Evolutionary conservation across 2,888 invertebrate genomes (phyloP).

Genomic region (Xylophagus ater): DNA sequence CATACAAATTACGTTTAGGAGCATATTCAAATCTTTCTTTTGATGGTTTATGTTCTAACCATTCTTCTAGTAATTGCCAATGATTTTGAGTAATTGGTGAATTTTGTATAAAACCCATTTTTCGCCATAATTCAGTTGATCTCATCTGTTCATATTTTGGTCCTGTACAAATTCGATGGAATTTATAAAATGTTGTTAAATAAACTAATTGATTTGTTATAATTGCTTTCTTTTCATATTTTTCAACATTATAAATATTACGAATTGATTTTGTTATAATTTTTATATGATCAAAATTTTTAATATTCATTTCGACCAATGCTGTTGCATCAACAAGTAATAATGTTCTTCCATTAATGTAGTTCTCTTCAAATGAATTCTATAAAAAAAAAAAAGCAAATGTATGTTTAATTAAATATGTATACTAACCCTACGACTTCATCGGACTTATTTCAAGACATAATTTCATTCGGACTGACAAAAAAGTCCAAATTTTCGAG

Average conservation of each 20-base stretch:
- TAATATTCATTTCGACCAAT: slow-evolving; percentile 41
- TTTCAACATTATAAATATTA: slow-evolving; percentile 38
- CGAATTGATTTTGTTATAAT: slow-evolving; percentile 34
- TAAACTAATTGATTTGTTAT: slow-evolving; percentile 40
- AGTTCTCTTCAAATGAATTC: slow-evolving; percentile 39
- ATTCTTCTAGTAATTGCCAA: slow-evolving; percentile 40
- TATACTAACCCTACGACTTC: too few species aligned
- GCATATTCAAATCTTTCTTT: slow-evolving; percentile 24
- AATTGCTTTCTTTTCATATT: slow-evolving; percentile 37
- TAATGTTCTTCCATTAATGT: slow-evolving; percentile 41
- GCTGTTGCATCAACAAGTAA: slow-evolving; percentile 42
- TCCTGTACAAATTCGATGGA: slow-evolving; percentile 44
- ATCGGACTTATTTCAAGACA: too few species aligned
- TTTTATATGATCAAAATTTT: slow-evolving; percentile 40
- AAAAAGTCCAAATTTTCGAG: too few species aligned
- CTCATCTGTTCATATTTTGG: slow-evolving; percentile 40
- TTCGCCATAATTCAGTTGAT: slow-evolving; percentile 42
- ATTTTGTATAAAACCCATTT: slow-evolving; percentile 43
- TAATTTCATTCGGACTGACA: too few species aligned
- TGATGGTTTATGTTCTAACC: slow-evolving; percentile 19
- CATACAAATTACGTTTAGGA: slow-evolving; percentile 11
- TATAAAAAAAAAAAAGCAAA: too few species aligned
- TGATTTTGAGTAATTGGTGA: slow-evolving; percentile 40
- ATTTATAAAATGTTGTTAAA: slow-evolving; percentile 42
- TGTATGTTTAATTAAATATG: too few species aligned